A percentile compares a stretch with the other conserved stretches of the same genome.
These are phyloP conservation scores for Platygyra sinensis DNA, from an alignment of 64 coral and sea anemone genomes.

Conservation along the genomic window DNA sequence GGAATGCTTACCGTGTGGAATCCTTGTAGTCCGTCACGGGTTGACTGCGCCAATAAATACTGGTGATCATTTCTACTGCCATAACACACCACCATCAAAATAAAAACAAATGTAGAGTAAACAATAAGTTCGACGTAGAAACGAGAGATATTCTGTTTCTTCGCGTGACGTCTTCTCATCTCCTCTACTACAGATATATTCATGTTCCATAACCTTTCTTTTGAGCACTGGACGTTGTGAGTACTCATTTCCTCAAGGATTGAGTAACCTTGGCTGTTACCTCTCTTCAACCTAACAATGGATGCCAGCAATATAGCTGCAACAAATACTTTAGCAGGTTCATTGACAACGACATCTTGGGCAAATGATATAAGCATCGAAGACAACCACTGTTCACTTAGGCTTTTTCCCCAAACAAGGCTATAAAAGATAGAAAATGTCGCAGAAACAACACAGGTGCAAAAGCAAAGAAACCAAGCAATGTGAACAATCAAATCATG, in stretches of 20 bases:
- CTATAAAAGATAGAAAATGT: neutral
- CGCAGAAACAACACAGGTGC: neutral
- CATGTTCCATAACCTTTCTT: neutral
- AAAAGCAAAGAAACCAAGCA: neutral
- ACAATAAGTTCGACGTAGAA: neutral
- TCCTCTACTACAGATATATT: neutral
- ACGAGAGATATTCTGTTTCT: neutral
- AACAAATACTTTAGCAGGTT: neutral
- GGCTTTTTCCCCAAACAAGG: neutral
- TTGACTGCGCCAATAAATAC: neutral
- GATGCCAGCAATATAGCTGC: neutral
- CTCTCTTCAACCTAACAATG: neutral
- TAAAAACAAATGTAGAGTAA: neutral
- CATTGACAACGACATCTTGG: neutral
- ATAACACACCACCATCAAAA: slow-evolving; percentile 4
- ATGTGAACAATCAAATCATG: neutral
- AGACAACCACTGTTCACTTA: neutral
- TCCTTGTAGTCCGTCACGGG: neutral
- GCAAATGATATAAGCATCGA: neutral
- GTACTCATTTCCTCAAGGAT: neutral
- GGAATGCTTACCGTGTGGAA: neutral
- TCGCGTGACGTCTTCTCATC: neutral
- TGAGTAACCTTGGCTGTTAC: too few species aligned
- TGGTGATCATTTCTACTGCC: neutral
- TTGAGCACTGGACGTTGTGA: neutral